Evolutionary conservation across 1,140 invertebrate species (phyloP), one percentile per base, ranked within the genome.

Genomic region (Adoxophyes honmai): DNA sequence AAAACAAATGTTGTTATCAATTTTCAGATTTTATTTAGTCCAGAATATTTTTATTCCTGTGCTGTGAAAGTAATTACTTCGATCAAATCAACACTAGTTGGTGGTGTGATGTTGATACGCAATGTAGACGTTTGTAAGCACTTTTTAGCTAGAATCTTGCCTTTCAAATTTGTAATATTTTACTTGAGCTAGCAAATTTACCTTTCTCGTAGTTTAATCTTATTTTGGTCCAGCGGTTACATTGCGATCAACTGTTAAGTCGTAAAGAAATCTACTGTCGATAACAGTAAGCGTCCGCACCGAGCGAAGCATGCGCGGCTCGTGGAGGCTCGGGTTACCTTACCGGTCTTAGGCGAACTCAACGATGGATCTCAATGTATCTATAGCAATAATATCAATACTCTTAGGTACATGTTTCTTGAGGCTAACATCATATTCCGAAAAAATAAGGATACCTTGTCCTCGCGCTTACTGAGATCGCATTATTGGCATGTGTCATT

Each of bases 21-120:
- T 88, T 81, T 88, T 86, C 86, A 88, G 80, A 88, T 88, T 88
- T 88, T 86, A 88, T 88, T 86, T 84, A 88, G 83, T 88, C 83
- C 86, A 86, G 75, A 88, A 88, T 88, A 79, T 81, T 78, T 88
- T 86, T 86, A 81, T 84, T 88, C 77, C 81, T 86, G 82, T 80
- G 83, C 83, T 88, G 81, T 86, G 86, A 86, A 85, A 55, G 35
- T 58, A 75, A 81, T 78, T 68, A 74, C 75, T 81, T 74, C 70
- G 62, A 75, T 84, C 85, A 86, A 88, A 88, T 83, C 85, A 86
- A 88, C 81, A 86, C 81, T 73, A 16, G 55, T 52, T 64, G 66
- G 68, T 74, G 66, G 73, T 68, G 64, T 63, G 38, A 62, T 57
- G 54, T 18, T 64, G 60, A 70, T 62, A 60, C 69, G 68, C 59